phyloP scores from a whole-genome alignment of 2,888 invertebrate genomes.

The Plagodis dolabraria region DNA sequence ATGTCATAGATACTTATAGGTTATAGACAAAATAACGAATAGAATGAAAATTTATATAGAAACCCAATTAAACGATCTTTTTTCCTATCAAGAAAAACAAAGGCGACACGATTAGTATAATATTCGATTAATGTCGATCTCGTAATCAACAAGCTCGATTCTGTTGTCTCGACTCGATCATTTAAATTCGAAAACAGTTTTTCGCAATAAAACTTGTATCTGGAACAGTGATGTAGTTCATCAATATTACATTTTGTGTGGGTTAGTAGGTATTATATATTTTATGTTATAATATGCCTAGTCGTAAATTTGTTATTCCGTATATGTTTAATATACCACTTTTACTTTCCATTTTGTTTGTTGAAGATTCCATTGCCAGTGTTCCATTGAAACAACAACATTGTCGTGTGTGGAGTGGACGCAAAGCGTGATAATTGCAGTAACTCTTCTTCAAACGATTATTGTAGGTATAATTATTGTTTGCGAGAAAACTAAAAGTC shows the following conservation, averaged over 20 bases:
- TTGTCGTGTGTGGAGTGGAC: conserved; percentile 28
- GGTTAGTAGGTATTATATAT: conserved; percentile 8
- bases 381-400: conserved; percentile 26
- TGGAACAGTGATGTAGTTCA: conserved; percentile 26
- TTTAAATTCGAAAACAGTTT: conserved; percentile 30
- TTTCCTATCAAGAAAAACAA: conserved; percentile 16
- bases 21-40: no score
- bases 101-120: conserved; percentile 18
- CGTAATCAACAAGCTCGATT: conserved; percentile 61
- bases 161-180: conserved; percentile 32
- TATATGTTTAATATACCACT: conserved; percentile 18
- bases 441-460: conserved; percentile 5
- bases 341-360: conserved; percentile 44
- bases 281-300: conserved; percentile 6
- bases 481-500: no score
- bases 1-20: no score
- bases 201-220: conserved; percentile 30
- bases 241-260: conserved; percentile 26
- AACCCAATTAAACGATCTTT: conserved; percentile 3
- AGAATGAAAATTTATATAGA: conserved; percentile 9
- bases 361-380: conserved; percentile 23
- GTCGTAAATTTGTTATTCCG: not conserved
- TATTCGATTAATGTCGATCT: conserved; percentile 33
- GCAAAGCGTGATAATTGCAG: conserved; percentile 2
- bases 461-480: not conserved